Base-by-base conservation (phyloP, 2,113 vertebrate species). In the Misgurnus mizolepis region DNA sequence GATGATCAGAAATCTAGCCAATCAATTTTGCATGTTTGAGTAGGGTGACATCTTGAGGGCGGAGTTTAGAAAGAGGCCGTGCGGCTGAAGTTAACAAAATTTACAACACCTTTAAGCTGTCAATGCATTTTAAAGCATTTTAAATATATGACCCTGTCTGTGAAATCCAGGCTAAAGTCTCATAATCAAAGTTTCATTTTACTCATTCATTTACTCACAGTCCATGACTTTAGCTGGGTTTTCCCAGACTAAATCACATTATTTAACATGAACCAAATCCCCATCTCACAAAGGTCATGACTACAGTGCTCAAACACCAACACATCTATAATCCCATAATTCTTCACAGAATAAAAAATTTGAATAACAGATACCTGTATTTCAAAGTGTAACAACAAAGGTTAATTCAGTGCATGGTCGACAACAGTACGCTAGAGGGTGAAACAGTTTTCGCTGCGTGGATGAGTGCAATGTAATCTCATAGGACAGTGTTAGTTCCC, bases 391-490 rank as follows among this genome's bases (percentile, higher is more conserved):
- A 67, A 62, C 67, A 55, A 62, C 60, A 55, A 22, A 78, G 58
- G 34, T 67, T 84, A 18, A 70, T 34, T 77, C 62, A 60, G 69
- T 62, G 64, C 53, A 17, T 18, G 53, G 64, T 61, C 53, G 41
- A 49, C 79, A 79, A 77, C 69, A 55, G 76, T 69, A 72, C 14
- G 62, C 78, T 80, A 34, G 61, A 62, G 79, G 55, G 55, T 78
- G 27, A 66, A 76, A 80, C 67, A 80, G 67, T 66, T 75, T 75
- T 69, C 14, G 22, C 17, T 66, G 79, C 82, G 82, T 62, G 67
- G 55, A 75, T 78, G 70, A 27, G 55, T 75, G 61, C 64, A 76
- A 67, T 53, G 49, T 64, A 80, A 84, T 69, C 58, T 50, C 71
- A 77, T 56, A 65, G 77, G 72, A 69, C 76, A 68, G 0, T 49